These are phyloP conservation scores for Tragopan temminckii DNA, from an alignment of 2,797 vertebrate genomes.

Conservation along the genomic window DNA sequence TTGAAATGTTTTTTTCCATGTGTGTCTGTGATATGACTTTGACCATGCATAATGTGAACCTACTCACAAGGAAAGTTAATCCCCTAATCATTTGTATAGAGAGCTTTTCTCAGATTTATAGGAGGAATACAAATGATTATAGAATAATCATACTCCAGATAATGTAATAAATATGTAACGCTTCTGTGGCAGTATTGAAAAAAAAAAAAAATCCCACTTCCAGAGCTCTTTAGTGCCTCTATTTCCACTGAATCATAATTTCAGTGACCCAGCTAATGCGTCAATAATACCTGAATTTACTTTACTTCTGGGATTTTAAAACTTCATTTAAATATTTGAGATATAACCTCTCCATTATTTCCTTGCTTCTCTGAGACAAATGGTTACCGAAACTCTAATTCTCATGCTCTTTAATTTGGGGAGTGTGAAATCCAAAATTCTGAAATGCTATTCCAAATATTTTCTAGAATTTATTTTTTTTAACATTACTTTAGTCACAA, in stretches of 20 bases:
- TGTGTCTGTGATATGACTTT: constrained; percentile 76
- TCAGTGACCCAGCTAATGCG: constrained; percentile 16
- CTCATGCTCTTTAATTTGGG: neutral
- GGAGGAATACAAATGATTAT: constrained; percentile 45
- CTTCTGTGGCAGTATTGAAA: constrained; percentile 2
- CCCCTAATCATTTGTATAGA: constrained; percentile 72
- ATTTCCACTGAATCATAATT: neutral
- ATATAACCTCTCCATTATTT: neutral
- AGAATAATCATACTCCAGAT: constrained; percentile 29
- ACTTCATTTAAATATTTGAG: constrained; percentile 34
- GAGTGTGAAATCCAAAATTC: neutral
- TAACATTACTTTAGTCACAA: neutral
- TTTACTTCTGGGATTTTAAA: constrained; percentile 39
- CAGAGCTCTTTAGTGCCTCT: constrained; percentile 12
- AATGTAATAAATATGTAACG: constrained; percentile 20
- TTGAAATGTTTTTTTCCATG: constrained; percentile 75
- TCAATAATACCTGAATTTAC: constrained; percentile 35
- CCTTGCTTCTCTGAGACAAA: neutral
- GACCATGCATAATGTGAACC: constrained; percentile 70
- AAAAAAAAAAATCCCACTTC: constrained; percentile 28
- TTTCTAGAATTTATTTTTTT: neutral
- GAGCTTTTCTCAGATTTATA: constrained; percentile 60
- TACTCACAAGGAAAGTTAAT: constrained; percentile 70
- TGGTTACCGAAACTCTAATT: neutral
- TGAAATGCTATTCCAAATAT: neutral